Evolutionary conservation across 2,888 invertebrate species (phyloP).

Genomic region (Troides aeacus): DNA sequence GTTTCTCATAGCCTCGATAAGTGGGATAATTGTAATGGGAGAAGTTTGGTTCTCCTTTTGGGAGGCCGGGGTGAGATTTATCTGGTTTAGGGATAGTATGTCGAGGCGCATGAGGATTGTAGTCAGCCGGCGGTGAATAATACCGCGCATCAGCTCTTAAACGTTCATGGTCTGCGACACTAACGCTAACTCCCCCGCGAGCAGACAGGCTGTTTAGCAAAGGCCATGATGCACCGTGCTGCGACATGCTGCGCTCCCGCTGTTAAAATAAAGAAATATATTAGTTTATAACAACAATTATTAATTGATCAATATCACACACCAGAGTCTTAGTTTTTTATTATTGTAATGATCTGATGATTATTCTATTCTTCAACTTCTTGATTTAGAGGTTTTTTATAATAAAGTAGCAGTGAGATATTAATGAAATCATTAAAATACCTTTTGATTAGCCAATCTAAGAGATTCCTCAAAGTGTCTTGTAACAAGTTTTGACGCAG

Average conservation of each 20-base stretch:
- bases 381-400: too few species aligned
- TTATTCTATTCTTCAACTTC: too few species aligned
- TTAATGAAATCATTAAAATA: conserved; percentile 43
- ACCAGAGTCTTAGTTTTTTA: too few species aligned
- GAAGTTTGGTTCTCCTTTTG: conserved; percentile 85
- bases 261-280: conserved; percentile 45
- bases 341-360: too few species aligned
- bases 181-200: conserved; percentile 26
- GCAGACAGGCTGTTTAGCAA: conserved; percentile 67
- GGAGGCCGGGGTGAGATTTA: conserved; percentile 62
- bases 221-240: conserved; percentile 78
- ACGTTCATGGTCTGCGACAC: conserved; percentile 50
- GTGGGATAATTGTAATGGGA: conserved; percentile 83
- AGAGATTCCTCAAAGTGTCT: conserved; percentile 95
- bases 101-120: conserved; percentile 58
- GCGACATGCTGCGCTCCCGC: conserved; percentile 75
- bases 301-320: too few species aligned
- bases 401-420: too few species aligned
- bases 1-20: conserved; percentile 81
- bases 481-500: conserved; percentile 89
- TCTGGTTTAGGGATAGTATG: conserved; percentile 60
- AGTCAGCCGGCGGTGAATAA: conserved; percentile 50
- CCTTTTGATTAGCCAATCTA: conserved; percentile 88
- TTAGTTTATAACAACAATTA: not conserved
- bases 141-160: conserved; percentile 53